Conservation (phyloP, 2,113 vertebrate genomes). For the Megaceryle torquata region DNA sequence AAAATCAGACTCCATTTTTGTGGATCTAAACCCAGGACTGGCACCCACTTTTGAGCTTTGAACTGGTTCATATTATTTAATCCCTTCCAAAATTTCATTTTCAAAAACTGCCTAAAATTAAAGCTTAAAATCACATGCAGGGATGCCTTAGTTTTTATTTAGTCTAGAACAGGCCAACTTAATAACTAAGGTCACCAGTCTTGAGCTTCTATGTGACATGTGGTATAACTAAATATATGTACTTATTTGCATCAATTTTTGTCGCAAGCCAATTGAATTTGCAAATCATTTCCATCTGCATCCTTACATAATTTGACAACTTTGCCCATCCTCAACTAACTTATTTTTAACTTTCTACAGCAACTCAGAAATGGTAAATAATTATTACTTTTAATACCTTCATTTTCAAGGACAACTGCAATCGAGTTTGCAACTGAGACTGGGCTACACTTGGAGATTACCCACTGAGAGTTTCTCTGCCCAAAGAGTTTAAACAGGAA, state of each 20-base stretch:
- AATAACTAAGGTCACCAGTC: neutral
- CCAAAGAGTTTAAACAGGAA: neutral
- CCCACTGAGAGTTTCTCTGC: neutral
- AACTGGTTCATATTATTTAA: neutral
- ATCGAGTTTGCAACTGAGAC: neutral
- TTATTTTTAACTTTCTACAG: conserved; percentile 20
- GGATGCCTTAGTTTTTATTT: neutral
- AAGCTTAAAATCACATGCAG: neutral
- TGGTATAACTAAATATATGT: conserved; percentile 28
- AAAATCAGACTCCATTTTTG: neutral
- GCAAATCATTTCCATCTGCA: conserved; percentile 20
- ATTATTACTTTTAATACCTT: neutral
- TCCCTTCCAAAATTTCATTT: neutral
- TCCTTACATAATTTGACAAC: conserved; percentile 43
- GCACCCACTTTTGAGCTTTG: neutral
- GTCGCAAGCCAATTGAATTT: conserved; percentile 28
- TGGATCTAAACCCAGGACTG: neutral
- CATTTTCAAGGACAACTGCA: neutral
- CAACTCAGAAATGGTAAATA: neutral
- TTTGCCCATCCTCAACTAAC: neutral
- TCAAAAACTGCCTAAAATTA: neutral
- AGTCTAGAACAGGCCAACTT: neutral
- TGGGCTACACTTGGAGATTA: neutral
- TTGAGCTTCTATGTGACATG: neutral
- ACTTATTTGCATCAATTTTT: conserved; percentile 12